These are phyloP conservation scores for Galaxias olidus DNA, from an alignment of 2,797 vertebrate genomes.

Conservation along the genomic window DNA sequence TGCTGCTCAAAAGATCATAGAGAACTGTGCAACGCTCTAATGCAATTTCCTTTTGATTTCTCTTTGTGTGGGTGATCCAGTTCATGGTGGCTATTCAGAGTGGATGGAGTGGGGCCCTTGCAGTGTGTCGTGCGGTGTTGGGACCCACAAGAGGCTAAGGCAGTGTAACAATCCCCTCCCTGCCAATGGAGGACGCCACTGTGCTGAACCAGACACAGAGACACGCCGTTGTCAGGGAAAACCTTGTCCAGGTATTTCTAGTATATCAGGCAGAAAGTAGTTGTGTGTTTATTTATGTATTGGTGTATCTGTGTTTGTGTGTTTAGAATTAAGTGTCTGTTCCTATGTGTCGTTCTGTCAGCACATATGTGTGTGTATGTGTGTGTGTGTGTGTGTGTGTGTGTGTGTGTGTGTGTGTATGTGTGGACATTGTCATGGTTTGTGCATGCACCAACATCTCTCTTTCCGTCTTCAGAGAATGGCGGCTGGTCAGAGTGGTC, in stretches of 20 bases:
- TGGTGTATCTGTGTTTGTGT: background rate
- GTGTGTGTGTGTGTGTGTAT: background rate
- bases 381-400: background rate
- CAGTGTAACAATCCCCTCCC: slow-evolving; percentile 88
- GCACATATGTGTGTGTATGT: background rate
- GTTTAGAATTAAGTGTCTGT: background rate
- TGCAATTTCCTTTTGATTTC: background rate
- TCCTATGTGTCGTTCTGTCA: background rate
- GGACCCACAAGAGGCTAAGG: slow-evolving; percentile 84
- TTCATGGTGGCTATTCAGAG: slow-evolving; percentile 89
- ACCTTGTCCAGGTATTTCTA: slow-evolving; percentile 86
- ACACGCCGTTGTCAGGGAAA: slow-evolving; percentile 80
- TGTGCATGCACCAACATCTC: background rate
- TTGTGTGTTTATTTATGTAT: slow-evolving; percentile 6
- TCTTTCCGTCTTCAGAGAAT: slow-evolving; percentile 77
- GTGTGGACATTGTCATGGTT: background rate
- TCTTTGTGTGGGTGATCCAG: slow-evolving; percentile 61
- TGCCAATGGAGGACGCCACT: slow-evolving; percentile 88
- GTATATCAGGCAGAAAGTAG: too few relatives aligned
- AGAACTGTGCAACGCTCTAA: background rate
- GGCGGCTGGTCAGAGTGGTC: slow-evolving; percentile 95
- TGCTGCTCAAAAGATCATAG: too few relatives aligned
- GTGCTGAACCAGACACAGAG: slow-evolving; percentile 76
- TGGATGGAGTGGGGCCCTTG: slow-evolving; percentile 91
- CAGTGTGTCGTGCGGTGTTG: slow-evolving; percentile 87